Evolutionary conservation across 2,888 invertebrate species (phyloP), one percentile per base, ranked within the genome.

Genomic region (Catocala fraxini): DNA sequence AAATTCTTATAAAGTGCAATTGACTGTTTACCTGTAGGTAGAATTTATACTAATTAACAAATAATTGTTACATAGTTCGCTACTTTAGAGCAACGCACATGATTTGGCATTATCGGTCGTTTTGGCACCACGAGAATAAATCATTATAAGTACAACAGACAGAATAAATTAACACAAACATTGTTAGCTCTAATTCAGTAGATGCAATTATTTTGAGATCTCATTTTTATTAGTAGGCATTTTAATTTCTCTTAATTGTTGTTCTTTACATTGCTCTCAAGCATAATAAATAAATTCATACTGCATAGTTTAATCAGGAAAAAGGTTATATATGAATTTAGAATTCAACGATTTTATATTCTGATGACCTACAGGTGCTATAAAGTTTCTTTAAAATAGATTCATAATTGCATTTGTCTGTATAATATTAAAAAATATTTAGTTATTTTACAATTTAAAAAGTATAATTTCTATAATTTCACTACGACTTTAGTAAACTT

Each of bases 41-140:
- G 34, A 67, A 63, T 70, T 68, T 57, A 56, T 39, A 68, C 55
- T 68, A 65, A 61, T 58, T 63, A 51, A 62, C 53, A 56, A 53
- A 67, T 64, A 51, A 43, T 53, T 51, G 41, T 55, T 64, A 57
- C 33, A 53, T 13, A 52, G 46, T 52, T 60, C 55, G 51, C 59
- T 57, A 63, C 52, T 52, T 47, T 48, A 52, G 56, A 65, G 57
- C 57, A 56, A 49, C 41, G 63, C 25, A 53, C 46, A 46, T 62
- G 42, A 62, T 64, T 65, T 60, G 63, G 56, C 63, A 63, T 68
- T 63, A 65, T 61, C 65, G 56, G 62, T 63, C 60, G 63, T 71
- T 77, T 80, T 80, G 80, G 80, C 80, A 80, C 82, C 73, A 76
- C 62, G 80, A 78, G 80, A 81, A 65, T 70, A 54, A 59, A 61